Conservation (phyloP, 1,140 invertebrate genomes). For the Drosophila pallidifrons region DNA sequence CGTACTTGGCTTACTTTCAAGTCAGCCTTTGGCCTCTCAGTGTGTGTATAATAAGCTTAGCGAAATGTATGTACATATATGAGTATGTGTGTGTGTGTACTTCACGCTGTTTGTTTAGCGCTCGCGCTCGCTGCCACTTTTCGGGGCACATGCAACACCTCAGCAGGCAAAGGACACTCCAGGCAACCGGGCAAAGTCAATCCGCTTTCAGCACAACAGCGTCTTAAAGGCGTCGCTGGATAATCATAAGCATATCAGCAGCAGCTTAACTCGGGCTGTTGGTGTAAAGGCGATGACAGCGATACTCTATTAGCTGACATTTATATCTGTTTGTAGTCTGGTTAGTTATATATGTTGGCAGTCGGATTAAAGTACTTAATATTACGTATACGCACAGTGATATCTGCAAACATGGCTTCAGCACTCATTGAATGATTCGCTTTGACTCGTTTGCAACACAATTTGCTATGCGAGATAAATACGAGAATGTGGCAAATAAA, state of each 20-base stretch:
- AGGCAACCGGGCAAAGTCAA: slow-evolving; percentile 8
- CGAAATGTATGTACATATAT: slow-evolving; percentile 13
- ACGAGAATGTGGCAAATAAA: slow-evolving; percentile 21
- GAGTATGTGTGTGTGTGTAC: slow-evolving; percentile 22
- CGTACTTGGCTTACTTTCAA: slow-evolving; percentile 54
- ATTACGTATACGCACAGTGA: slow-evolving; percentile 10
- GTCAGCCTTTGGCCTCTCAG: slow-evolving; percentile 55
- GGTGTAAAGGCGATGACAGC: slow-evolving; percentile 11
- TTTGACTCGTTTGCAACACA: slow-evolving; percentile 1
- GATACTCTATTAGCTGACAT: slow-evolving; percentile 22
- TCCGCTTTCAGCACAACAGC: slow-evolving; percentile 1
- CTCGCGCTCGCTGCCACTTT: slow-evolving; percentile 44
- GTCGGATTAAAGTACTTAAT: neutral
- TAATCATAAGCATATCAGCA: neutral
- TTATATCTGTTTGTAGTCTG: slow-evolving; percentile 9
- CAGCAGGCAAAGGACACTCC: slow-evolving; percentile 37
- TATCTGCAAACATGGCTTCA: neutral
- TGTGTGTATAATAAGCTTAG: slow-evolving; percentile 67
- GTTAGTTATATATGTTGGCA: neutral
- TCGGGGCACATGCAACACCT: slow-evolving; percentile 61
- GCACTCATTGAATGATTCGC: neutral
- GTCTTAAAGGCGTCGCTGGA: neutral
- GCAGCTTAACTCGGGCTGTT: neutral
- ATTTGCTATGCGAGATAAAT: slow-evolving; percentile 2
- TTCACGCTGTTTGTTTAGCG: slow-evolving; percentile 53